These are phyloP conservation scores for Tillus elongatus DNA, from an alignment of 2,888 invertebrate genomes.

Conservation along the genomic window DNA sequence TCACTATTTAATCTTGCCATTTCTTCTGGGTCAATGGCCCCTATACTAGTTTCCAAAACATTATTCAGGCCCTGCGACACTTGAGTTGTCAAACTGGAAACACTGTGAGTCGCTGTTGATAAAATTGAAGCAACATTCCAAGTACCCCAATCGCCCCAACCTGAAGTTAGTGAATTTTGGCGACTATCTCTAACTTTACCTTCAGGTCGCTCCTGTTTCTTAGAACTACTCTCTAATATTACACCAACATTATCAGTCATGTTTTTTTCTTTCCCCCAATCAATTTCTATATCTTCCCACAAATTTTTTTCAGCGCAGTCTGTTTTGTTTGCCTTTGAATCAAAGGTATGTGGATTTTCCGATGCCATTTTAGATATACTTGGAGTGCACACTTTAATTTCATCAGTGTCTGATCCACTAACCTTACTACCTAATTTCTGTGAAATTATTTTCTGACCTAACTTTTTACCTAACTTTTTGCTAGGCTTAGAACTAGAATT, in stretches of 20 bases:
- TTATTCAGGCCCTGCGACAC: slow-evolving; percentile 73
- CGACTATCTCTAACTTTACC: slow-evolving; percentile 7
- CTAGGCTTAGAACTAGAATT: no score
- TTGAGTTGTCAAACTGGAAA: slow-evolving; percentile 68
- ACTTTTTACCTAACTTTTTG: no score
- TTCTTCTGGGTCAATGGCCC: slow-evolving; percentile 75
- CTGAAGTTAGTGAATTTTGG: not conserved
- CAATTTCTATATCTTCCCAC: slow-evolving; percentile 33
- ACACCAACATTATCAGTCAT: not conserved
- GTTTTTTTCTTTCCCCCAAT: slow-evolving; percentile 23
- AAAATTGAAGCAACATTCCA: slow-evolving; percentile 70
- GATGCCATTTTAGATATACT: no score
- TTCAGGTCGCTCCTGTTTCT: not conserved
- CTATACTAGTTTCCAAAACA: slow-evolving; percentile 72
- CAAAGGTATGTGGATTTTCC: no score
- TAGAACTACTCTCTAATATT: not conserved
- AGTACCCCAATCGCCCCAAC: slow-evolving; percentile 56
- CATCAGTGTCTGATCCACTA: no score
- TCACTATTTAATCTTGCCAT: slow-evolving; percentile 48
- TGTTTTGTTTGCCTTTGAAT: no score
- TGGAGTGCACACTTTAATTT: no score
- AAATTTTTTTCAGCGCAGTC: slow-evolving; percentile 33
- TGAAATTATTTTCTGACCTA: no score
- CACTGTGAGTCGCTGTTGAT: slow-evolving; percentile 65
- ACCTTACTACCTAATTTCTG: no score